These are phyloP conservation scores for Diuraphis noxia DNA, from an alignment of 1,140 invertebrate genomes.

Conservation along the genomic window DNA sequence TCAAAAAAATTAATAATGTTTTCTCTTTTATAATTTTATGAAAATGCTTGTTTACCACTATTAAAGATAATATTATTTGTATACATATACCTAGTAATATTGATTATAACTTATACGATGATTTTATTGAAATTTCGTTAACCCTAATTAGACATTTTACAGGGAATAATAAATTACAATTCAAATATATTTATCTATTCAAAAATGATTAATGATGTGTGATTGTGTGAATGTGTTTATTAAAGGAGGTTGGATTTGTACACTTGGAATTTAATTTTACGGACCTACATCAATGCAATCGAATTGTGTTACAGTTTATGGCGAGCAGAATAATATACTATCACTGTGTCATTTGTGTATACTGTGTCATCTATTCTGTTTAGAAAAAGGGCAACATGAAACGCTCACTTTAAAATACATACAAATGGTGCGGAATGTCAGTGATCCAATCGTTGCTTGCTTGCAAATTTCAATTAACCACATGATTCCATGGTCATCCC, in stretches of 20 bases:
- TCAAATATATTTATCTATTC: neutral
- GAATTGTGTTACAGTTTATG: neutral
- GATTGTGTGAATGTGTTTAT: neutral
- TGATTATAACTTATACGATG: neutral
- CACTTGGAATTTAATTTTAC: neutral
- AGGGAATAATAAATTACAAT: neutral
- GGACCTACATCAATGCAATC: neutral
- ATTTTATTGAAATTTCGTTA: neutral
- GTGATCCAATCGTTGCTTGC: conserved; percentile 80
- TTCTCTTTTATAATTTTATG: no score
- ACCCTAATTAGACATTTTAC: neutral
- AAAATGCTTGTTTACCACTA: no score
- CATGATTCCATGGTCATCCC: no score
- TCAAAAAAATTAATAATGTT: no score
- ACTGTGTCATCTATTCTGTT: neutral
- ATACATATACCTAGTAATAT: no score
- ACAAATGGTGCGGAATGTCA: conserved; percentile 66
- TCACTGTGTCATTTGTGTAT: neutral
- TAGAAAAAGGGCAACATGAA: neutral
- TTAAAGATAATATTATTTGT: no score
- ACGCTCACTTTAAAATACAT: conserved; percentile 80
- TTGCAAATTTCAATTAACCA: conserved; percentile 87
- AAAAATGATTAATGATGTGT: neutral
- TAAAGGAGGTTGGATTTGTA: neutral
- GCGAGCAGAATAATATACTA: neutral